Evolutionary conservation across 2,113 vertebrate genomes (phyloP).

Genomic region (Ceyx cyanopectus): DNA sequence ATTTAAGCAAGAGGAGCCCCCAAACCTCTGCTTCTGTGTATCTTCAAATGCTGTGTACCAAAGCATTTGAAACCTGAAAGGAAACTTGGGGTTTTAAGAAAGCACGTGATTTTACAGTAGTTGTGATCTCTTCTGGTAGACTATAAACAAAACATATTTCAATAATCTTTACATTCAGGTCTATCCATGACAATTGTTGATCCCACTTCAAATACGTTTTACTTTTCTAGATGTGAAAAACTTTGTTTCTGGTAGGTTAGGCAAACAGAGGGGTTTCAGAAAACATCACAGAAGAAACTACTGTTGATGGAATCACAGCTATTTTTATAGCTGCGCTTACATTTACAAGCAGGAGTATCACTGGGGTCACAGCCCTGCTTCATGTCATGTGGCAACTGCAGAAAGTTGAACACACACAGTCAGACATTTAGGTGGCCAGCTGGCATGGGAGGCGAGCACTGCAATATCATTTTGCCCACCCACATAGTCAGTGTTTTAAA

Average conservation of each 20-base stretch:
- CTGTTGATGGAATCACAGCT: constrained; percentile 75
- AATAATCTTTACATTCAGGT: neutral
- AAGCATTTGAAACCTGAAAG: neutral
- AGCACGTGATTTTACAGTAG: neutral
- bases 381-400: constrained; percentile 68
- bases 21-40: neutral
- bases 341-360: constrained; percentile 79
- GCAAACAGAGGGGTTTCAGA: constrained; percentile 59
- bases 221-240: neutral
- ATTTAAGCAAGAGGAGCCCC: neutral
- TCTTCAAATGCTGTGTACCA: neutral
- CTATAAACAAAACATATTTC: neutral
- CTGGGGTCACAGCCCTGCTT: constrained; percentile 79
- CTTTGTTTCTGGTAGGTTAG: neutral
- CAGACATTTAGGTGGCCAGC: constrained; percentile 76
- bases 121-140: neutral
- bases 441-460: constrained; percentile 61
- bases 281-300: constrained; percentile 37
- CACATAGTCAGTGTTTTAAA: constrained; percentile 57
- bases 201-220: neutral
- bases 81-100: neutral
- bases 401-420: constrained; percentile 74
- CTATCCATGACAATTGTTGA: neutral
- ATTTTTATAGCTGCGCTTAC: constrained; percentile 78
- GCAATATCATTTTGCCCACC: constrained; percentile 74